Percentiles rank a stretch among this genome's conserved stretches.
Conservation (phyloP, 2,113 vertebrate species). For the Australoheros scitulus region DNA sequence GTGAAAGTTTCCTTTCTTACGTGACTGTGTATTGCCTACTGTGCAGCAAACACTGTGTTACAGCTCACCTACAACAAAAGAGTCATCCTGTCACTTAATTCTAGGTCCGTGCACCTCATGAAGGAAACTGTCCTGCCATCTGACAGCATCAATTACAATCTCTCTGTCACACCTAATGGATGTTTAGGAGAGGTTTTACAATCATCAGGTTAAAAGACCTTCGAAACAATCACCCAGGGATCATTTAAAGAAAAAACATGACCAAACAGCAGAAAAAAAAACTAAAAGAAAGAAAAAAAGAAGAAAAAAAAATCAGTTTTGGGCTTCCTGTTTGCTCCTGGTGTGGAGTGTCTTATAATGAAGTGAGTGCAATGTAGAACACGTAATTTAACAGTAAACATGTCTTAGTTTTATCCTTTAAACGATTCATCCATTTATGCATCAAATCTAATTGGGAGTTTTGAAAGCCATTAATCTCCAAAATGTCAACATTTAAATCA, state of each 20-base stretch:
- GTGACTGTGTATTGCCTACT: neutral
- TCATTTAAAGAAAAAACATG: constrained; percentile 8
- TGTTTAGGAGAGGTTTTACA: constrained; percentile 59
- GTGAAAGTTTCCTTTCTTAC: fast-evolving
- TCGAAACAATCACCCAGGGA: constrained; percentile 14
- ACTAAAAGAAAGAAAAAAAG: neutral
- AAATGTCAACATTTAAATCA: neutral
- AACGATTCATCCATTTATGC: neutral
- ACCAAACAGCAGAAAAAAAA: neutral
- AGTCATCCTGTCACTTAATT: constrained; percentile 16
- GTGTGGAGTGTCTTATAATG: neutral
- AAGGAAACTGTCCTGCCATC: constrained; percentile 61
- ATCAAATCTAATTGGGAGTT: neutral
- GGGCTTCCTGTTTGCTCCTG: neutral
- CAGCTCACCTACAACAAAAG: neutral
- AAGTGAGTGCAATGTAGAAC: neutral
- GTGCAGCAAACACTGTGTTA: neutral
- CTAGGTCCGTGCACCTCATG: neutral
- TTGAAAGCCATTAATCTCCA: neutral
- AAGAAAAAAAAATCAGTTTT: fast-evolving
- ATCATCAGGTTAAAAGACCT: constrained; percentile 44
- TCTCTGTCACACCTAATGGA: constrained; percentile 60
- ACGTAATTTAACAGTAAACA: neutral
- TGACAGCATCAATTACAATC: constrained; percentile 65
- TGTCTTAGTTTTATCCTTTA: neutral